A percentile compares a stretch with the other conserved stretches of the same genome.
These are phyloP conservation scores for Hylaea fasciaria DNA, from an alignment of 2,888 invertebrate genomes.

Conservation along the genomic window DNA sequence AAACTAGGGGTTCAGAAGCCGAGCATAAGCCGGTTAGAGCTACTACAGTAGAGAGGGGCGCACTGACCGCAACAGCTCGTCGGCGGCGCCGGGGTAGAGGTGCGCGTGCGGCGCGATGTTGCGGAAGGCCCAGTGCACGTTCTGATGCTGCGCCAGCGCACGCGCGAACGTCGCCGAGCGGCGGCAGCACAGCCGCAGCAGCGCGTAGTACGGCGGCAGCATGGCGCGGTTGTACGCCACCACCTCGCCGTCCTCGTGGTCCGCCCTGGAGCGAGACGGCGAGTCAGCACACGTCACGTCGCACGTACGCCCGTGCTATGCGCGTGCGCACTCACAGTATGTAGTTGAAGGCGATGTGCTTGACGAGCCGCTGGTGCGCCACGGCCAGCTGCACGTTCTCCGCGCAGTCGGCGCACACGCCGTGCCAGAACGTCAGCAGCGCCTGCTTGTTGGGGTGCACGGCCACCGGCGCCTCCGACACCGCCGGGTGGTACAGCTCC, in stretches of 20 bases:
- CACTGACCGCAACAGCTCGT: conserved; percentile 92
- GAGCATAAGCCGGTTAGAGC: too few species aligned
- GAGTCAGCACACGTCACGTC: too few species aligned
- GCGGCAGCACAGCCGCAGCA: conserved; percentile 95
- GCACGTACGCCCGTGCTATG: too few species aligned
- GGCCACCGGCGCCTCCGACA: conserved; percentile 97
- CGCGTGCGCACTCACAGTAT: conserved; percentile 94
- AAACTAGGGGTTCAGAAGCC: too few species aligned
- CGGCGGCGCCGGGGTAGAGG: conserved; percentile 95
- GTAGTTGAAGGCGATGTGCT: conserved; percentile 98
- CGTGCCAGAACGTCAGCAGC: conserved; percentile 96
- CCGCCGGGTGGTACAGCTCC: conserved; percentile 97
- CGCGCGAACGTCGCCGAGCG: conserved; percentile 94
- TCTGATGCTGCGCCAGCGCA: conserved; percentile 95
- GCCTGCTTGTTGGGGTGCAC: conserved; percentile 98
- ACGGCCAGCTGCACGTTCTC: conserved; percentile 96
- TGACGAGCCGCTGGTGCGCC: conserved; percentile 93
- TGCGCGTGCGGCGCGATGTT: conserved; percentile 98
- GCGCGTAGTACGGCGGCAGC: conserved; percentile 96
- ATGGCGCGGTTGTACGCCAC: conserved; percentile 97
- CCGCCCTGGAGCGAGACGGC: conserved; percentile 87
- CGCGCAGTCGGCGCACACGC: conserved; percentile 95
- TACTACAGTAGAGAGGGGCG: too few species aligned
- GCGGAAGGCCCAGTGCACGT: conserved; percentile 98
- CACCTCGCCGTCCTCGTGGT: conserved; percentile 98